Conservation (phyloP, 2,113 vertebrate species). For the Cyanoramphus novaezelandiae region DNA sequence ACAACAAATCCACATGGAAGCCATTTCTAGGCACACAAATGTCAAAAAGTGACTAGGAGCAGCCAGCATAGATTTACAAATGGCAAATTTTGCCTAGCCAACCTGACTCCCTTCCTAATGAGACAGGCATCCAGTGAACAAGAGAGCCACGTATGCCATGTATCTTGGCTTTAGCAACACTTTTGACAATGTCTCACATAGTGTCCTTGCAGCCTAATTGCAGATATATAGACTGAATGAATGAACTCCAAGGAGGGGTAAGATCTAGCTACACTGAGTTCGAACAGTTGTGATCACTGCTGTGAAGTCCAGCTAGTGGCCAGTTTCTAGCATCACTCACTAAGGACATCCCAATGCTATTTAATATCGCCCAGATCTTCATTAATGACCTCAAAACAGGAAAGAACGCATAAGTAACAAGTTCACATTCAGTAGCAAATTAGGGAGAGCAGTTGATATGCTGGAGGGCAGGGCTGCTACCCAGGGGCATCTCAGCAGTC, state of each 20-base stretch:
- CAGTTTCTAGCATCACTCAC: not conserved
- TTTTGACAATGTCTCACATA: not conserved
- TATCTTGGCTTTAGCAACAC: not conserved
- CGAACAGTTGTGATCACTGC: not conserved
- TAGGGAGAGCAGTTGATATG: not conserved
- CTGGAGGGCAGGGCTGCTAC: not conserved
- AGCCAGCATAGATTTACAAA: not conserved
- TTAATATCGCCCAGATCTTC: not conserved
- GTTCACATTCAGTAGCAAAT: not conserved
- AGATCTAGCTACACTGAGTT: not conserved
- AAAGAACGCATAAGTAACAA: not conserved
- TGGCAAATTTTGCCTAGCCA: not conserved
- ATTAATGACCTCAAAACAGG: not conserved
- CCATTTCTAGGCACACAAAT: not conserved
- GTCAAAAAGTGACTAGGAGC: not conserved
- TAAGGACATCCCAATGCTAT: not conserved
- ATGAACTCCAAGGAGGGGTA: not conserved
- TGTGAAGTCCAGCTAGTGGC: not conserved
- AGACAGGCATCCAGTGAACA: not conserved
- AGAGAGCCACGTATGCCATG: accelerated
- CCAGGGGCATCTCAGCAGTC: not conserved
- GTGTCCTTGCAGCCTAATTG: not conserved
- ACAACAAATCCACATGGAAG: not conserved
- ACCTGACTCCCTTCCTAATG: not conserved
- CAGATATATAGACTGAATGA: not conserved